Evolutionary conservation across 2,113 vertebrate species (phyloP), one percentile per base, ranked within the genome.

Genomic region (Pseudolaguvia tuberculata): DNA sequence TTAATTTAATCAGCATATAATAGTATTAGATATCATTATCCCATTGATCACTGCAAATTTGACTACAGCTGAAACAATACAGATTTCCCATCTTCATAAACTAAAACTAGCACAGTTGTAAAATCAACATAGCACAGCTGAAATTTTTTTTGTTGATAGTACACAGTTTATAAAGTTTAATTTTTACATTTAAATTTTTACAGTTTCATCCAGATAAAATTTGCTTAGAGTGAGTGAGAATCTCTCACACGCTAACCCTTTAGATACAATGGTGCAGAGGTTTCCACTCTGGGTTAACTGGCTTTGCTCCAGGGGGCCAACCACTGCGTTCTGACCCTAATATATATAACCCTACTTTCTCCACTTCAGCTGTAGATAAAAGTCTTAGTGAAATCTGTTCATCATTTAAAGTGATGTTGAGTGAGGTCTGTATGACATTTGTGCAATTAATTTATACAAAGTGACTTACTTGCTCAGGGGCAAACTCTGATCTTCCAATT

Each of bases 201-300:
- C 1, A 50, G 18, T 50, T 50, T 50, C 4, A 50, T 50, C 48
- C 14, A 51, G 17, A 20, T 52, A 52, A 53, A 53, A 53, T 21
- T 53, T 53, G 52, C 20, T 53, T 21, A 2, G 7, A 21, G 51
- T 53, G 4, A 52, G 9, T 35, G 39, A 42, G 39, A 47, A 69
- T 69, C 45, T 58, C 83, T 82, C 68, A 78, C 63, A 75, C 31
- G 45, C 29, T 58, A 58, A 79, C 47, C 66, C 74, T 61, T 58
- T 56, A 51, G 21, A 65, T 65, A 77, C 71, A 80, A 58, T 78
- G 39, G 7, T 9, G 4, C 39, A 42, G 39, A 8, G 39, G 39
- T 7, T 9, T 8, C 4, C 3, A 35, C 31, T 35, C 31, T 35
- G 31, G 31, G 31, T 35, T 35, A 35, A 35, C 6, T 6, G 3